phyloP scores from a whole-genome alignment of 2,113 vertebrate genomes.

The Sylvicapra grimmia region DNA sequence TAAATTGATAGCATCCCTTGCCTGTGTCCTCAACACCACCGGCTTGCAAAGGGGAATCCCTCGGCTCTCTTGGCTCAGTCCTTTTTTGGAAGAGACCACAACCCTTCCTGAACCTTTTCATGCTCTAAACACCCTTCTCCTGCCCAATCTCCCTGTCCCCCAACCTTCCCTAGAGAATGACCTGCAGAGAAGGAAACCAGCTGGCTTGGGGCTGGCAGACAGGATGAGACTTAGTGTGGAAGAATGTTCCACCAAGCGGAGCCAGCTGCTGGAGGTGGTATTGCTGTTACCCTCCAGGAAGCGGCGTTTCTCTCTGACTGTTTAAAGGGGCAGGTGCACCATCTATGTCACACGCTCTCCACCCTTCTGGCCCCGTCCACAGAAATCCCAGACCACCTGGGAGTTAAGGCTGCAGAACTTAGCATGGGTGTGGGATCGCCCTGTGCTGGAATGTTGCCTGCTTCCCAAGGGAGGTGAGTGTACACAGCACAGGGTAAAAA shows the following conservation, averaged over 20 bases:
- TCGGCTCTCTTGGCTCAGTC: not conserved
- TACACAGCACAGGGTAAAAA: not conserved
- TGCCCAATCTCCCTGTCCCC: not conserved
- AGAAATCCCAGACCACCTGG: not conserved
- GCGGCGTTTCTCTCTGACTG: not conserved
- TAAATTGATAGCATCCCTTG: not conserved
- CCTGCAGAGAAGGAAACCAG: not conserved
- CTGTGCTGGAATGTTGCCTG: not conserved
- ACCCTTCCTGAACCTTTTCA: not conserved
- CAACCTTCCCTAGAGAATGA: not conserved
- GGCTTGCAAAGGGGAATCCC: not conserved
- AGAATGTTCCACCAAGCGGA: not conserved
- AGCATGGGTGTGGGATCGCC: accelerated
- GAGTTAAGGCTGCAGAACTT: not conserved
- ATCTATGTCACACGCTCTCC: accelerated
- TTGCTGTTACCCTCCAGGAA: not conserved
- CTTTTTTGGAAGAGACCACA: constrained; percentile 7
- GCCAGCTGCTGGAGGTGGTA: not conserved
- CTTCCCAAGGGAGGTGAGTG: not conserved
- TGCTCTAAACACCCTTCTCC: not conserved
- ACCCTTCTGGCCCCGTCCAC: too few relatives aligned
- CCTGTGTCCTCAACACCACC: not conserved
- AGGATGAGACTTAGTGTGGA: not conserved
- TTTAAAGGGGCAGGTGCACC: not conserved
- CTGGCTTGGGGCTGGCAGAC: not conserved